Base-by-base conservation (phyloP, 2,113 vertebrate species). In the Spizaetus ornatus region DNA sequence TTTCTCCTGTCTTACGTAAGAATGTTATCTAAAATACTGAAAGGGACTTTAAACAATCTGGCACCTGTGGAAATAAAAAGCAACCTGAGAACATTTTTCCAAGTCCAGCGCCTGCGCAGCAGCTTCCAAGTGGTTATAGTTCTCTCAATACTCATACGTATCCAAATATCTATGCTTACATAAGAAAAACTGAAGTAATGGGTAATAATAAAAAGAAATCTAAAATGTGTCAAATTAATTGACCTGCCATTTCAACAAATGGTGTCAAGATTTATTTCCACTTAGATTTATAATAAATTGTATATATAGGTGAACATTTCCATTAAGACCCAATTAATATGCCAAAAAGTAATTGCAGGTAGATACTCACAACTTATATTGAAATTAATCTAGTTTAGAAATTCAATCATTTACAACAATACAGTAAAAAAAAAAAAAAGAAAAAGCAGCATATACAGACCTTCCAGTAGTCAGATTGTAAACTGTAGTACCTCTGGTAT, bases 401-500 rank as follows among this genome's bases (percentile, higher is more conserved):
- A 87, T 26, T 1, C 3, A 31, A 74, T 55, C 11, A 84, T 79
- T 72, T 74, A 89, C 29, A 65, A 48, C 2, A 36, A 20, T 17
- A 32, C 2, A 4, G n/a, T 67, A 7, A 17, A 65, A 45, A 25
- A 40, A 36, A 36, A 29, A 67, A 23, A 42, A 29, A 18, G n/a
- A 12, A 38, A 52, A 79, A 17, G 4, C 73, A 96, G 86, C 47
- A 48, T 95, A 71, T 91, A 98, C 99, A 98, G 97, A 99, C 99
- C 99, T 99, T 99, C 99, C 99, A 99, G 99, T 99, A 99, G 98
- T 99, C 99, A 97, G 99, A 98, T 97, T 99, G 99, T 99, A 99
- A 99, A 99, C 99, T 99, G 99, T 99, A 99, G 99, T 99, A 99
- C 98, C 99, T 99, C 99, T 99, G 99, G 99, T 99, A 99, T 98